These are phyloP conservation scores for Trachelus stipa DNA, from an alignment of 2,888 invertebrate species.

Conservation along the genomic window DNA sequence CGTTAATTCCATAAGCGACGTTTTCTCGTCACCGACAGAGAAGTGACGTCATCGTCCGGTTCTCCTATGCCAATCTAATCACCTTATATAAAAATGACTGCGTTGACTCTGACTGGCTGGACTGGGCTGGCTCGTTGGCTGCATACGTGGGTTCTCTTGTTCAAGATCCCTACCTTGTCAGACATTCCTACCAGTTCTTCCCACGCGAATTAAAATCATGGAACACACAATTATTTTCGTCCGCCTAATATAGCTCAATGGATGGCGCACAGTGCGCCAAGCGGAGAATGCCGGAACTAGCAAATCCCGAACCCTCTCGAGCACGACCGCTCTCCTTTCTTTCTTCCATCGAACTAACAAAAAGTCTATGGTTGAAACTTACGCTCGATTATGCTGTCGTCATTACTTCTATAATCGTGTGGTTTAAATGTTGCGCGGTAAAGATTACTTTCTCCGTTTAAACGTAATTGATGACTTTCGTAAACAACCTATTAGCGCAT, in stretches of 20 bases:
- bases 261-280: not conserved
- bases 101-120: not conserved
- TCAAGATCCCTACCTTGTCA: slow-evolving; percentile 2
- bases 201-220: slow-evolving; percentile 11
- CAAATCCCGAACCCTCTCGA: not conserved
- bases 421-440: not conserved
- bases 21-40: not conserved
- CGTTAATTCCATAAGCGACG: not conserved
- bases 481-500: not conserved
- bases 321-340: not conserved
- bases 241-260: not conserved
- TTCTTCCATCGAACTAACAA: not conserved
- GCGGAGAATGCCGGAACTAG: not conserved
- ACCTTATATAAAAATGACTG: not conserved
- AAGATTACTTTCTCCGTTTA: not conserved
- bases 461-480: not conserved
- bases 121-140: not conserved
- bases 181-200: slow-evolving; percentile 9
- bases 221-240: not conserved
- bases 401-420: not conserved
- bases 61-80: not conserved
- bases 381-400: not conserved
- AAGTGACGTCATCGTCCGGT: not conserved
- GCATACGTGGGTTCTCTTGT: not conserved
- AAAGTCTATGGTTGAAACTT: not conserved